Conservation (phyloP, 2,113 vertebrate genomes). For the Taxidea taxus region DNA sequence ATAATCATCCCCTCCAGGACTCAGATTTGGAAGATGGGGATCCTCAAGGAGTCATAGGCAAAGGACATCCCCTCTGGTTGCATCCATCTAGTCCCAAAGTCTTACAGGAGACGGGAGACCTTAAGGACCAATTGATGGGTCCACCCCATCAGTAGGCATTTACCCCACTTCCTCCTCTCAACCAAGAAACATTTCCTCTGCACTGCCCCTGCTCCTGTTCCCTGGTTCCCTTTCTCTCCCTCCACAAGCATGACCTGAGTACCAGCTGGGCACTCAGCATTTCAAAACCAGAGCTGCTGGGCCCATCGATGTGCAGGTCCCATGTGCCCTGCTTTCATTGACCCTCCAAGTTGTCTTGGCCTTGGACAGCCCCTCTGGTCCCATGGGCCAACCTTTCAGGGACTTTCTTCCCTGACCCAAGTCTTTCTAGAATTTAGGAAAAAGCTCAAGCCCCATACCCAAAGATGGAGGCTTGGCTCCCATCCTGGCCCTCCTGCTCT, state of each 20-base stretch:
- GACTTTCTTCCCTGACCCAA: background rate
- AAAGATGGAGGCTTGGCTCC: background rate
- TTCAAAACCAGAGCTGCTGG: background rate
- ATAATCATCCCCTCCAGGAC: background rate
- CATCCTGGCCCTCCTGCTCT: background rate
- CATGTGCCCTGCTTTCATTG: background rate
- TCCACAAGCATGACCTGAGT: background rate
- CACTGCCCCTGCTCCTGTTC: background rate
- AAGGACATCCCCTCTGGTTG: background rate
- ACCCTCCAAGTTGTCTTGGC: background rate
- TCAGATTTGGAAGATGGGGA: background rate
- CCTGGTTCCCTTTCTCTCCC: background rate
- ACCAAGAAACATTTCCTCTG: background rate
- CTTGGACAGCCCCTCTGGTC: background rate
- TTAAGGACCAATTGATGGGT: background rate
- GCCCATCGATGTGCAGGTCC: background rate
- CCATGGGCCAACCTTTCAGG: background rate
- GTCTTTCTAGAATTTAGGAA: background rate
- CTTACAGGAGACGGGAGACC: background rate
- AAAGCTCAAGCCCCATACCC: background rate
- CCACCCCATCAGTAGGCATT: background rate
- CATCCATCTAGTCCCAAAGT: background rate
- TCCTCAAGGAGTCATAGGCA: background rate
- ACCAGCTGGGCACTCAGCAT: background rate
- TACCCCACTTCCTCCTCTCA: background rate